Evolutionary conservation across 2,888 invertebrate species (phyloP).

Genomic region (Tetragonisca angustula): DNA sequence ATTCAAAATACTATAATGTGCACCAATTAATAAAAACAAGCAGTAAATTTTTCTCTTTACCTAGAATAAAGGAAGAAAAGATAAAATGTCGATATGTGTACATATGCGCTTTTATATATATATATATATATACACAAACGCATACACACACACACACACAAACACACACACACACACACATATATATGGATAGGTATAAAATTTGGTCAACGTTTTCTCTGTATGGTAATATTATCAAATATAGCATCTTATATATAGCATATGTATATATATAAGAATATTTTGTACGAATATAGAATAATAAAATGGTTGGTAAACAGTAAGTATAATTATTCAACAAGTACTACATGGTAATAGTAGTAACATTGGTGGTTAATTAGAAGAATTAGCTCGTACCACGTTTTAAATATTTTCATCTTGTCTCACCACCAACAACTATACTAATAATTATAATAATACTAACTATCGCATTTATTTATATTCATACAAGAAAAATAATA

Average conservation of each 20-base stretch:
- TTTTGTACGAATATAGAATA: conserved; percentile 77
- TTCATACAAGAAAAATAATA: conserved; percentile 53
- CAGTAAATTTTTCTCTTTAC: conserved; percentile 61
- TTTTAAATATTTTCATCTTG: conserved; percentile 31
- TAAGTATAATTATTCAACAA: conserved; percentile 82
- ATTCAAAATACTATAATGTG: conserved; percentile 62
- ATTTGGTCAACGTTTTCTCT: conserved; percentile 76
- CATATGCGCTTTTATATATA: conserved; percentile 45
- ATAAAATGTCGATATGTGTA: conserved; percentile 50
- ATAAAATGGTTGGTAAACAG: conserved; percentile 78
- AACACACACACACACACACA: background rate
- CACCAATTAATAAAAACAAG: conserved; percentile 69
- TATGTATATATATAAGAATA: conserved; percentile 69
- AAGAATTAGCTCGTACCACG: conserved; percentile 45
- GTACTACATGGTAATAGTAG: conserved; percentile 78
- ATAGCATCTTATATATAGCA: conserved; percentile 51
- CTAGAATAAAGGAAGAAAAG: conserved; percentile 61
- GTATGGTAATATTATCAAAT: conserved; percentile 72
- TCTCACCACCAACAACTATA: conserved; percentile 63
- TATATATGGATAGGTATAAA: conserved; percentile 67
- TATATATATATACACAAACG: conserved; percentile 49
- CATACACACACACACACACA: background rate
- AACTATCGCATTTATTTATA: conserved; percentile 67
- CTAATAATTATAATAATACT: conserved; percentile 69
- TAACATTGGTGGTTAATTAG: conserved; percentile 76